These are phyloP conservation scores for Siniperca knerii DNA, from an alignment of 2,113 vertebrate species.

Conservation along the genomic window DNA sequence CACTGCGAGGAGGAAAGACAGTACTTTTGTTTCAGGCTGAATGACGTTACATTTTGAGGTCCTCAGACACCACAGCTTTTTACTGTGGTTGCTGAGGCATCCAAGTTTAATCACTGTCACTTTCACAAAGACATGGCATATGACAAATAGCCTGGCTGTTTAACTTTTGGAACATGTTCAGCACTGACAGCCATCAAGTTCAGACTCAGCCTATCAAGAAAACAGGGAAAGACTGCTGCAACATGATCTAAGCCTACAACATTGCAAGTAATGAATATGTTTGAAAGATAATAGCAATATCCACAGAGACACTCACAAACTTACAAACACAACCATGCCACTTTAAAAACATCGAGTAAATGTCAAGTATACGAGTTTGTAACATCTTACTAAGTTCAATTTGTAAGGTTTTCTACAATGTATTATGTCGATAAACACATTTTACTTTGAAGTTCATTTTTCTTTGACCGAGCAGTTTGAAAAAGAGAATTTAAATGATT, in stretches of 20 bases:
- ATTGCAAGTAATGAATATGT: slow-evolving; percentile 8
- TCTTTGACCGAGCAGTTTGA: background rate
- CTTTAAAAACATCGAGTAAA: background rate
- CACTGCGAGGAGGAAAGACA: slow-evolving; percentile 1
- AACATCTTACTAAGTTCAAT: background rate
- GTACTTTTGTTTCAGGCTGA: slow-evolving; percentile 42
- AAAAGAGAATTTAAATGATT: background rate
- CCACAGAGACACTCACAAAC: background rate
- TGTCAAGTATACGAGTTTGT: background rate
- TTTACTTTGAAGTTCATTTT: background rate
- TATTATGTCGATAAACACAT: background rate
- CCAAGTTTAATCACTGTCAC: slow-evolving; percentile 57
- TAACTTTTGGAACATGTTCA: slow-evolving; percentile 34
- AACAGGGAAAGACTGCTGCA: slow-evolving; percentile 8
- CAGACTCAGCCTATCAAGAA: slow-evolving; percentile 5
- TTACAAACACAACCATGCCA: background rate
- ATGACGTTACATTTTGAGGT: slow-evolving; percentile 24
- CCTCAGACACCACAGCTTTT: slow-evolving; percentile 21
- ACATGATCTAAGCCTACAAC: slow-evolving; percentile 21
- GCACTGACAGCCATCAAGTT: slow-evolving; percentile 32
- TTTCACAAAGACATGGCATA: slow-evolving; percentile 30
- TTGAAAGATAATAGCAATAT: background rate
- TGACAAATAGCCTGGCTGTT: slow-evolving; percentile 44
- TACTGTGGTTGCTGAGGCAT: slow-evolving; percentile 27
- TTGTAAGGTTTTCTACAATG: background rate